A percentile compares a stretch with the other conserved stretches of the same genome.
Evolutionary conservation across 1,140 invertebrate species (phyloP).

Genomic region (Lepidurus packardi): DNA sequence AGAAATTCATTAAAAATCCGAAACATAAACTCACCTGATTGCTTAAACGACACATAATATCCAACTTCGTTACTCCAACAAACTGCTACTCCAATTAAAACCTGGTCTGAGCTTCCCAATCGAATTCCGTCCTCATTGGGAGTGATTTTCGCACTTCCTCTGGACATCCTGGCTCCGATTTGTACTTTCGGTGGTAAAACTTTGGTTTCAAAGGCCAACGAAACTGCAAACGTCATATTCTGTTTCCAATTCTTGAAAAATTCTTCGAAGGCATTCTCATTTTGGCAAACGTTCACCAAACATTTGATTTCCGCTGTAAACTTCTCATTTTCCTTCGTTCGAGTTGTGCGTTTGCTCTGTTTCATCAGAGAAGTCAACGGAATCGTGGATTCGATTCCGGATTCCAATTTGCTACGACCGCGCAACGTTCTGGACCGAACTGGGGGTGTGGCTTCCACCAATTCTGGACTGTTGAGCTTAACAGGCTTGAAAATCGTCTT

Average conservation of each 20-base stretch:
- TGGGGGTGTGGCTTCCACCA: not conserved
- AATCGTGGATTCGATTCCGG: not conserved
- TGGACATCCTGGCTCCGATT: not conserved
- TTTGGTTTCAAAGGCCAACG: not conserved
- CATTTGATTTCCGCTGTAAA: not conserved
- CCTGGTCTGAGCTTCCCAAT: not conserved
- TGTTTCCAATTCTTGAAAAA: not conserved
- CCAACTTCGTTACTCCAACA: not conserved
- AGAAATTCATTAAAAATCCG: not conserved
- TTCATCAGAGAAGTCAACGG: not conserved
- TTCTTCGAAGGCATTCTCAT: not conserved
- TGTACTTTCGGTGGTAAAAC: not conserved
- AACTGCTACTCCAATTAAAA: not conserved
- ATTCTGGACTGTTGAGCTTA: not conserved
- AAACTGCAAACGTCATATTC: not conserved
- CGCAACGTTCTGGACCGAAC: not conserved
- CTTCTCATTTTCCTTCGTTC: not conserved
- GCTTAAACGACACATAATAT: slow-evolving; percentile 12
- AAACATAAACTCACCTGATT: not conserved
- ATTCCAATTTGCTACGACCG: not conserved
- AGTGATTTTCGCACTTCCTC: not conserved
- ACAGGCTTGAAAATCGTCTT: slow-evolving; percentile 18
- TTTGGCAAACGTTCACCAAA: not conserved
- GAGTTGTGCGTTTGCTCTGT: not conserved
- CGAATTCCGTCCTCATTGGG: not conserved